phyloP scores from a whole-genome alignment of 1,140 invertebrate species.

The Cydia fagiglandana region DNA sequence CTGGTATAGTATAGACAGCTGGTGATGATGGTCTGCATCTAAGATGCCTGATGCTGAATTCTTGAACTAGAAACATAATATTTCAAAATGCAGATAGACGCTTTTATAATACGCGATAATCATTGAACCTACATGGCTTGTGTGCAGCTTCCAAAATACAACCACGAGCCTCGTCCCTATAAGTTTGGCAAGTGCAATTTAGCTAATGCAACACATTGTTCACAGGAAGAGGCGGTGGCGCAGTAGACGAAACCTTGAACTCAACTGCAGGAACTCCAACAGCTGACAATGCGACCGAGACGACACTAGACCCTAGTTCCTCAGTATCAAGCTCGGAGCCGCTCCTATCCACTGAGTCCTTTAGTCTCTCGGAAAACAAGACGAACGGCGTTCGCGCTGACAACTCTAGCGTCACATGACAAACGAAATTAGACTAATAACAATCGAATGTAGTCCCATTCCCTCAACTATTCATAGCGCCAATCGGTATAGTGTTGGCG shows the following conservation, averaged over 20 bases:
- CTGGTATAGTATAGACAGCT: too few relatives aligned
- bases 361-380: neutral
- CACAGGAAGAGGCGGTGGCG: conserved; percentile 72
- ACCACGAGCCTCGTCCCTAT: neutral
- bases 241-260: conserved; percentile 55
- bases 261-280: conserved; percentile 35
- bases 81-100: too few relatives aligned
- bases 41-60: too few relatives aligned
- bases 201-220: conserved; percentile 39
- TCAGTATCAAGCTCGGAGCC: neutral
- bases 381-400: conserved; percentile 25
- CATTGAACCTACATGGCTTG: neutral
- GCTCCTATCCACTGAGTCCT: conserved; percentile 6
- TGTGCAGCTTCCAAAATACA: neutral
- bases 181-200: neutral
- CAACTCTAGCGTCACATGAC: conserved; percentile 55
- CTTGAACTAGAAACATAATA: too few relatives aligned
- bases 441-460: neutral
- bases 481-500: neutral
- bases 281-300: conserved; percentile 42
- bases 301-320: conserved; percentile 1
- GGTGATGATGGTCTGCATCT: too few relatives aligned
- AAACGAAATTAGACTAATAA: conserved; percentile 19
- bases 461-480: neutral
- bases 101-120: too few relatives aligned